These are phyloP conservation scores for Troilus luridus DNA, from an alignment of 2,888 invertebrate species.

Conservation along the genomic window DNA sequence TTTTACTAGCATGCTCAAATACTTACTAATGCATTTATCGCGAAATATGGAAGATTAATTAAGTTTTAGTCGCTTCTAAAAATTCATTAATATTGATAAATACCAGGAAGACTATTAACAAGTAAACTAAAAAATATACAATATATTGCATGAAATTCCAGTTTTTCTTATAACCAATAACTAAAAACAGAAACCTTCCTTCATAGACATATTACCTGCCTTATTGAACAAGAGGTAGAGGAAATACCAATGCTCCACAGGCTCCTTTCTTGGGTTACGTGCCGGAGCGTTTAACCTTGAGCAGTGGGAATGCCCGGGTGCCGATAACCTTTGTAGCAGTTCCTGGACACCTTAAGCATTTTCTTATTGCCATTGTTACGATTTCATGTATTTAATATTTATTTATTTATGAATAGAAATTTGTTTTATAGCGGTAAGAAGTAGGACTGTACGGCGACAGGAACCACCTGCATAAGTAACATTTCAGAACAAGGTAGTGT, in stretches of 20 bases:
- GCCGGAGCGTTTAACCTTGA: slow-evolving; percentile 24
- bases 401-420: background rate
- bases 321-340: slow-evolving; percentile 15
- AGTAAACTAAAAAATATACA: no score
- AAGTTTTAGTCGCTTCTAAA: background rate
- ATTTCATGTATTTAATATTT: background rate
- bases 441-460: no score
- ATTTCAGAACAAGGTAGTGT: no score
- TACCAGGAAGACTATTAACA: no score
- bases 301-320: slow-evolving; percentile 45
- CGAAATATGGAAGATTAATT: background rate
- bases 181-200: no score
- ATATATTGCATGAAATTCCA: no score
- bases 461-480: no score
- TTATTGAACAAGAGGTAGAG: background rate
- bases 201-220: background rate
- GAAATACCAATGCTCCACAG: background rate
- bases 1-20: background rate
- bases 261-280: slow-evolving; percentile 11
- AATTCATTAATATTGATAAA: no score
- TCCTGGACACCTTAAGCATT: background rate
- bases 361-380: background rate
- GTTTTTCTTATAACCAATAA: no score
- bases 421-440: background rate
- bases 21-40: background rate